phyloP scores from a whole-genome alignment of 2,888 invertebrate species.

The Ashinkailepas kermadecensis region DNA sequence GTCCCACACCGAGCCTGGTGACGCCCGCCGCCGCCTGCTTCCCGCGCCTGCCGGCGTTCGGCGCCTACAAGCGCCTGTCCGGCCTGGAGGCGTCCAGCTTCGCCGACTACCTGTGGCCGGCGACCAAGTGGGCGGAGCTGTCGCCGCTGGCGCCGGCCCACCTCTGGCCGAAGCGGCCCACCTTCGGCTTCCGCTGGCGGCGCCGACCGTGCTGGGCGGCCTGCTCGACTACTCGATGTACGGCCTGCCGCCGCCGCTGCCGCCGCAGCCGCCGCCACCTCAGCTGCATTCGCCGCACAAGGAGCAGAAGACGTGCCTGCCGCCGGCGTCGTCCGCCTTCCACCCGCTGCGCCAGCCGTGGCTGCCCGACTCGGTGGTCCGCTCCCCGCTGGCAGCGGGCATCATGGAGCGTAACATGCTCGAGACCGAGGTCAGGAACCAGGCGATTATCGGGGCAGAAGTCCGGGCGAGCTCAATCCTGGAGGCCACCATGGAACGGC shows the following conservation, averaged over 20 bases:
- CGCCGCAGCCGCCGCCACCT: slow-evolving; percentile 27
- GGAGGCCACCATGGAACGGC: slow-evolving; percentile 13
- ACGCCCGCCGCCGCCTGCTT: background rate
- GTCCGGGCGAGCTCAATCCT: background rate
- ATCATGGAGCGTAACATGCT: slow-evolving; percentile 20
- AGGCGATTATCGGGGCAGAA: background rate
- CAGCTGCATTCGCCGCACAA: slow-evolving; percentile 32
- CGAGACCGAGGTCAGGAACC: background rate
- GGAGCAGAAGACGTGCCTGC: slow-evolving; percentile 22
- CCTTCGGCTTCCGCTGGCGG: background rate
- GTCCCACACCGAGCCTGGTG: slow-evolving; percentile 5
- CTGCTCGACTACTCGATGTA: slow-evolving; percentile 24
- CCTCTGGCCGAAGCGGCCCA: slow-evolving; percentile 24
- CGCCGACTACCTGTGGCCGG: slow-evolving; percentile 33
- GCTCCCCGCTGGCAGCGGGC: slow-evolving; percentile 23
- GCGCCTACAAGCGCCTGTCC: slow-evolving; percentile 26
- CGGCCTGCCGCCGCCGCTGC: background rate
- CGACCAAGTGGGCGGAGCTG: slow-evolving; percentile 6
- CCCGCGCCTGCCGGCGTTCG: slow-evolving; percentile 25
- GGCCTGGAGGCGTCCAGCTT: slow-evolving; percentile 24
- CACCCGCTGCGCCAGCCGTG: slow-evolving; percentile 12
- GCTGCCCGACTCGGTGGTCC: slow-evolving; percentile 7
- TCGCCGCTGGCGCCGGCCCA: slow-evolving; percentile 23
- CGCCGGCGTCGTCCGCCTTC: slow-evolving; percentile 21
- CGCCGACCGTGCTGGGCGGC: slow-evolving; percentile 19